A percentile compares a stretch with the other conserved stretches of the same genome.
Conservation (phyloP, 2,113 vertebrate species). For the Noctilio leporinus region DNA sequence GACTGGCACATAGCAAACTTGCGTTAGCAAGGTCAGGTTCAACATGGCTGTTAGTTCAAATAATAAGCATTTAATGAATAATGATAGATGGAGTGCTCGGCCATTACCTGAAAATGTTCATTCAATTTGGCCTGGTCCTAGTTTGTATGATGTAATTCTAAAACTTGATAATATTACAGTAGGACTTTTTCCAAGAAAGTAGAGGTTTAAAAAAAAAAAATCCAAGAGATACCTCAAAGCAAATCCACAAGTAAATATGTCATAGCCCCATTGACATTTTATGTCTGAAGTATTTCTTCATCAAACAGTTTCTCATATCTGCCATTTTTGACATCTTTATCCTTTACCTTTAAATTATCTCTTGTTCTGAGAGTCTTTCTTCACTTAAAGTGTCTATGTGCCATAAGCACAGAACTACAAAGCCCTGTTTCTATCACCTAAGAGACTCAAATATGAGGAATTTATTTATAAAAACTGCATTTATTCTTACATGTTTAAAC, state of each 20-base stretch:
- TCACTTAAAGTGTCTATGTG: neutral
- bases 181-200: neutral
- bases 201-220: neutral
- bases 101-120: neutral
- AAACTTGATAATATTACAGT: neutral
- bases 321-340: neutral
- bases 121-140: neutral
- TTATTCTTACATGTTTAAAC: too few species aligned
- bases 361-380: neutral
- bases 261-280: neutral
- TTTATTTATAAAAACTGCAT: too few species aligned
- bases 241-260: neutral
- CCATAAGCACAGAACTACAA: neutral
- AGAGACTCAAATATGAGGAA: neutral
- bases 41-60: neutral
- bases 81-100: neutral
- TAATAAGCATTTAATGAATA: neutral
- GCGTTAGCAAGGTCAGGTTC: neutral
- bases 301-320: neutral
- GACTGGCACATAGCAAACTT: neutral
- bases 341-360: neutral
- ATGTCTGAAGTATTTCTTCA: neutral
- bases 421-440: neutral
- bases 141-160: neutral
- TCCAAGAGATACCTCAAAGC: neutral